Base-by-base conservation (phyloP, 2,888 invertebrate species). In the Callinectes sapidus region DNA sequence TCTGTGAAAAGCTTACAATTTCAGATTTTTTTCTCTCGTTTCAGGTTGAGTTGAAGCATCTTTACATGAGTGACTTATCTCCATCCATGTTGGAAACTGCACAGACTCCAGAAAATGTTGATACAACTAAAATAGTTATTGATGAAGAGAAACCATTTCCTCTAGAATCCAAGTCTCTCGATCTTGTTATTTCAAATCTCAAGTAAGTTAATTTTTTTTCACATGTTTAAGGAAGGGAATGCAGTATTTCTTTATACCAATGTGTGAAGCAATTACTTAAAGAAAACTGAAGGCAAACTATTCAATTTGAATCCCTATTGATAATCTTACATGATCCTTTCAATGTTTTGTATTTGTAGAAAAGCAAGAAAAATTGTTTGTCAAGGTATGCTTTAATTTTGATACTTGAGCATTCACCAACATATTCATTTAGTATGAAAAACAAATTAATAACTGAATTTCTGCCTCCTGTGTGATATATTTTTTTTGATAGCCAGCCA, bases 151-250 rank as follows among this genome's bases (percentile, higher is more conserved):
- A 96, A 95, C 95, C 95, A 90, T 96, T 97, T 87, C 96, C 97
- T 95, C 97, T 98, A 95, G 96, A 97, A 95, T 96, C 97, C n/a
- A 96, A 97, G 95, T 98, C 97, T 48, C 95, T 99, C 42, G 99
- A 99, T 96, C 96, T 99, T 90, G 96, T 99, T 3, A 97, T 99
- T 39, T 98, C 98, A 55, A 98, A 98, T 93, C 95, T 97, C 94
- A 96, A 96, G 96, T 96, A 95, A 92, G 94, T 89, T 28, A 55
- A 89, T 48, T 1, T 61, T 39, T 14, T 48, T 16, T 32, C 77
- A 28, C n/a, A 28, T 13, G 1, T 86, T 48, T n/a, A 39, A 48
- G 39, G 42, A 87, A 48, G 6, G 23, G 13, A 48, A 87, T 87
- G 10, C 48, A 48, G n/a, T n/a, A 71, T 28, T 54, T 54, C 32